Evolutionary conservation across 2,888 invertebrate species (phyloP).

Genomic region (Coelogynopora nodosa): DNA sequence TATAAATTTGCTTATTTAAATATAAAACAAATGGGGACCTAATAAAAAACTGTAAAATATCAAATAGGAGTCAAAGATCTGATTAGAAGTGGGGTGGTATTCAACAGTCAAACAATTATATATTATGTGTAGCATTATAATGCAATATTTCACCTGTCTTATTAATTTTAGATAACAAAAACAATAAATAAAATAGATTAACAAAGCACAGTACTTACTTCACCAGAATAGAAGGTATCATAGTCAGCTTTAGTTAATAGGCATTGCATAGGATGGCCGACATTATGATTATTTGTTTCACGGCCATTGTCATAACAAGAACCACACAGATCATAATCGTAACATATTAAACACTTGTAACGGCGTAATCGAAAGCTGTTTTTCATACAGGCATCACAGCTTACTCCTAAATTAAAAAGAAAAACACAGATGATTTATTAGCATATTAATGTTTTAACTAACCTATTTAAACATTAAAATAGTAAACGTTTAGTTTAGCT

Average conservation of each 20-base stretch:
- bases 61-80: too few relatives aligned
- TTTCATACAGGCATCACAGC: slow-evolving; percentile 98
- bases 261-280: slow-evolving; percentile 97
- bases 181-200: not conserved
- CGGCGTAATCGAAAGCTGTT: slow-evolving; percentile 93
- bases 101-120: too few relatives aligned
- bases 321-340: slow-evolving; percentile 97
- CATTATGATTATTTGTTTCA: slow-evolving; percentile 68
- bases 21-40: too few relatives aligned
- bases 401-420: slow-evolving; percentile 70
- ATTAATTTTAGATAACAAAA: not conserved
- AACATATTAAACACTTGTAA: slow-evolving; percentile 97
- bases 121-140: too few relatives aligned
- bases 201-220: slow-evolving; percentile 1
- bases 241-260: slow-evolving; percentile 92
- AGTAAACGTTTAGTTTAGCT: too few relatives aligned
- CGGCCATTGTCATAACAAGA: slow-evolving; percentile 74
- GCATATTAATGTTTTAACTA: too few relatives aligned
- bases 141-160: too few relatives aligned
- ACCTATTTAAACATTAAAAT: too few relatives aligned
- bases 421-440: not conserved
- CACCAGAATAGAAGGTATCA: slow-evolving; percentile 63
- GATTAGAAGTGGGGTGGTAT: too few relatives aligned
- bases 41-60: too few relatives aligned
- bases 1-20: too few relatives aligned